phyloP scores from a whole-genome alignment of 1,140 invertebrate genomes.

The Meteorus sp. region DNA sequence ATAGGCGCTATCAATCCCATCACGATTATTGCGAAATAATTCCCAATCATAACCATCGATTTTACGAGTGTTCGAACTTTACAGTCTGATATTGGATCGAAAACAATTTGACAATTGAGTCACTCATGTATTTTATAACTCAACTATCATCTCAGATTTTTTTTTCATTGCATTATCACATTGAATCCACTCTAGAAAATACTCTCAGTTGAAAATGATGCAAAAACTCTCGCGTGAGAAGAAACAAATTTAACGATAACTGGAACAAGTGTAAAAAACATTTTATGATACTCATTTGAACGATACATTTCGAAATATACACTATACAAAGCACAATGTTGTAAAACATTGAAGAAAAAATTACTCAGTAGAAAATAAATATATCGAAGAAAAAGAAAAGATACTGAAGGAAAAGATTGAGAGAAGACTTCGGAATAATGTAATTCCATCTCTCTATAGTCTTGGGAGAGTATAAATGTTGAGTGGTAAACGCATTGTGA shows the following conservation, averaged over 20 bases:
- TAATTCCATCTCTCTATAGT: slow-evolving; percentile 1
- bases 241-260: slow-evolving; percentile 21
- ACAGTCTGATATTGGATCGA: too few species aligned
- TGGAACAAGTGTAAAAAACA: slow-evolving; percentile 19
- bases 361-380: neutral
- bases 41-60: too few species aligned
- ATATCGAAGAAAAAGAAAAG: too few species aligned
- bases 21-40: too few species aligned
- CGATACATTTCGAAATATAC: slow-evolving; percentile 26
- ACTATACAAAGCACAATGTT: slow-evolving; percentile 17
- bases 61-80: too few species aligned
- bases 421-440: neutral
- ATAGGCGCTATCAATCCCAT: too few species aligned
- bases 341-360: neutral
- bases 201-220: neutral
- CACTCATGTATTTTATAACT: too few species aligned
- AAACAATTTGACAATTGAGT: too few species aligned
- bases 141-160: too few species aligned
- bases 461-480: too few species aligned
- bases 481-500: neutral
- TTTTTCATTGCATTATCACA: too few species aligned
- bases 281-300: slow-evolving; percentile 24
- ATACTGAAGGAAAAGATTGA: neutral
- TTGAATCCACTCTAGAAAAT: too few species aligned
- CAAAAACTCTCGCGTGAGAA: slow-evolving; percentile 22